phyloP scores from a whole-genome alignment of 1,140 invertebrate species.

The Drosophila navojoa region DNA sequence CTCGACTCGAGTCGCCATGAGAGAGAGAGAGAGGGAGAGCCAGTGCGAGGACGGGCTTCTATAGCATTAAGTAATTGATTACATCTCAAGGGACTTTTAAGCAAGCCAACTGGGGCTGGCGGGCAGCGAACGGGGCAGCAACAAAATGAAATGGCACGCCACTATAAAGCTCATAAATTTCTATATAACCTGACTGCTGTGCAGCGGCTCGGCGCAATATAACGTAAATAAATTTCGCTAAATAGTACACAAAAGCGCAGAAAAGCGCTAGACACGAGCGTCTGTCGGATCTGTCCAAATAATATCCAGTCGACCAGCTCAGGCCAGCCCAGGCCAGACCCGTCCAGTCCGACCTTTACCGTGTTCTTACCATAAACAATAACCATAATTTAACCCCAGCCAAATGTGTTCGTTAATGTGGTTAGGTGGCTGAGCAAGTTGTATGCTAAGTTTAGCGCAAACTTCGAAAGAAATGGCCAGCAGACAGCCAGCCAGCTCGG shows the following conservation, averaged over 20 bases:
- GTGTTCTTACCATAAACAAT: constrained; percentile 78
- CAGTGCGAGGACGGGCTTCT: constrained; percentile 35
- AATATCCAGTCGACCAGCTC: constrained; percentile 44
- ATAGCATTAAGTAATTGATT: constrained; percentile 84
- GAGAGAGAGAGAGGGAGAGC: neutral
- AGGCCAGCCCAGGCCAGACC: constrained; percentile 15
- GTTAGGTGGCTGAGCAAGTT: constrained; percentile 45
- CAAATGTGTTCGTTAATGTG: constrained; percentile 64
- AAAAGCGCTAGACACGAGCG: constrained; percentile 34
- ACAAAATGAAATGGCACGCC: constrained; percentile 69
- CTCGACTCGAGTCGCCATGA: neutral
- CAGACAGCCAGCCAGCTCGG: neutral
- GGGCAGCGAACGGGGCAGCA: constrained; percentile 11
- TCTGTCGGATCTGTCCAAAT: constrained; percentile 17
- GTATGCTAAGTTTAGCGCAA: constrained; percentile 43
- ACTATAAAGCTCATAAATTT: constrained; percentile 82
- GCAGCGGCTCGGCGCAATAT: constrained; percentile 59
- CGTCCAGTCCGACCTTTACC: constrained; percentile 50
- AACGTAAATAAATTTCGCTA: constrained; percentile 72
- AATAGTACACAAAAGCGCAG: constrained; percentile 45
- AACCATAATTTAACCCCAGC: constrained; percentile 74
- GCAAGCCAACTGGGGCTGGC: constrained; percentile 54
- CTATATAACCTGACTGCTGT: constrained; percentile 75
- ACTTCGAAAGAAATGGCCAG: constrained; percentile 4
- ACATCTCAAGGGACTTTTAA: constrained; percentile 83